Base-by-base conservation (phyloP, 2,797 vertebrate species). In the Columba guinea region DNA sequence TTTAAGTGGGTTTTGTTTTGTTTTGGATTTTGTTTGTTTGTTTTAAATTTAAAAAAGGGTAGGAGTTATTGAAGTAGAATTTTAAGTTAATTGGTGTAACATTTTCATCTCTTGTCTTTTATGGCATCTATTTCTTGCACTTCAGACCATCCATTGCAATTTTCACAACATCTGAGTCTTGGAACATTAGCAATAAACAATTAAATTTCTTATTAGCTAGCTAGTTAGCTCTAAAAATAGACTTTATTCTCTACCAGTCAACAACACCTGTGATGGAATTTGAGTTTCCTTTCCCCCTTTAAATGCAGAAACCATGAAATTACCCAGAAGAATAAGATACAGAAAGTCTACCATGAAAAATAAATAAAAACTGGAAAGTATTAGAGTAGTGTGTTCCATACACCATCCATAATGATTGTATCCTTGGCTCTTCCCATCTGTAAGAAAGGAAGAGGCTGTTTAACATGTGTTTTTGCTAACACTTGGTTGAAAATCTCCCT, bases 141-240 rank as follows among this genome's bases (percentile, higher is more conserved):
- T 80, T 85, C 49, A 80, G 52, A 84, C 35, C 13, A 70, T 75
- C 46, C 26, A 49, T 60, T 89, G 69, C 34, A 84, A 70, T 86
- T 64, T 62, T 32, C n/a, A 32, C 32, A 92, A 58, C 55, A 86
- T 75, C 32, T 90, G 48, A 68, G 19, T 64, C 76, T 78, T 48
- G 34, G 41, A 93, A 84, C 39, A 51, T 53, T 68, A 68, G 37
- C 35, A 46, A 86, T 78, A 90, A 96, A 88, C 79, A 94, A 68
- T 86, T 86, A 81, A 71, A 78, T 17, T 63, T 83, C 51, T 62
- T 88, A 53, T 78, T 86, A 81, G 69, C 39, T 84, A 62, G 21
- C 32, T 86, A 62, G 21, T 26, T 86, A 90, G 30, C 23, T 83
- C n/a, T 93, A 85, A 91, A 88, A 94, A 86, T 78, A 91, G 27